Evolutionary conservation across 2,888 invertebrate genomes (phyloP).

Genomic region (Hirtodrosophila alboralis): DNA sequence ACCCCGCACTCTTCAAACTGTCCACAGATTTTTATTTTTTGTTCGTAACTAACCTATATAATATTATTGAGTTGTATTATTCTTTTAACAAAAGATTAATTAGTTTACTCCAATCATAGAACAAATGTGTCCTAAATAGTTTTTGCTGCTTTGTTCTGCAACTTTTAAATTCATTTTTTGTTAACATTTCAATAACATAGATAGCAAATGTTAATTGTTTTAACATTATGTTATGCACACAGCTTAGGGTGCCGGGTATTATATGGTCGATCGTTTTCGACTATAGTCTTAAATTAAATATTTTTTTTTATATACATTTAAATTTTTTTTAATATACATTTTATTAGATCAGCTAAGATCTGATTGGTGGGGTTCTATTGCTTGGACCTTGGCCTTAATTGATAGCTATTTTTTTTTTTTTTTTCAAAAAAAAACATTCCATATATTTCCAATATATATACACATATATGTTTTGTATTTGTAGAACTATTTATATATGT

Average conservation of each 20-base stretch:
- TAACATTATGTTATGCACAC: too few species aligned
- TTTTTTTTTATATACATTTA: slow-evolving; percentile 13
- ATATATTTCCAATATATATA: too few species aligned
- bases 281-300: slow-evolving; percentile 5
- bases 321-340: slow-evolving; percentile 1
- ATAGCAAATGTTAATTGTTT: too few species aligned
- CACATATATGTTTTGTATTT: slow-evolving; percentile 8
- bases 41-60: not conserved
- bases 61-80: not conserved
- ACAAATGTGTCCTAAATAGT: too few species aligned
- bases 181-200: too few species aligned
- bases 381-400: slow-evolving; percentile 15
- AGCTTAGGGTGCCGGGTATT: slow-evolving; percentile 2
- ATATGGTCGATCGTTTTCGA: slow-evolving; percentile 18
- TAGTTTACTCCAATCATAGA: slow-evolving; percentile 1
- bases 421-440: slow-evolving; percentile 38
- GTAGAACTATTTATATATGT: slow-evolving; percentile 4
- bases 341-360: slow-evolving; percentile 9
- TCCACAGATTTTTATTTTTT: not conserved
- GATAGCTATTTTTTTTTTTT: slow-evolving; percentile 15
- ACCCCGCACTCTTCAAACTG: slow-evolving; percentile 2
- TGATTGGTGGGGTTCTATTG: slow-evolving; percentile 3
- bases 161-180: too few species aligned
- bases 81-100: not conserved
- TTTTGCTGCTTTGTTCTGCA: too few species aligned